These are phyloP conservation scores for Cercopithecus neglectus DNA, from an alignment of 2,797 vertebrate genomes.

Conservation along the genomic window DNA sequence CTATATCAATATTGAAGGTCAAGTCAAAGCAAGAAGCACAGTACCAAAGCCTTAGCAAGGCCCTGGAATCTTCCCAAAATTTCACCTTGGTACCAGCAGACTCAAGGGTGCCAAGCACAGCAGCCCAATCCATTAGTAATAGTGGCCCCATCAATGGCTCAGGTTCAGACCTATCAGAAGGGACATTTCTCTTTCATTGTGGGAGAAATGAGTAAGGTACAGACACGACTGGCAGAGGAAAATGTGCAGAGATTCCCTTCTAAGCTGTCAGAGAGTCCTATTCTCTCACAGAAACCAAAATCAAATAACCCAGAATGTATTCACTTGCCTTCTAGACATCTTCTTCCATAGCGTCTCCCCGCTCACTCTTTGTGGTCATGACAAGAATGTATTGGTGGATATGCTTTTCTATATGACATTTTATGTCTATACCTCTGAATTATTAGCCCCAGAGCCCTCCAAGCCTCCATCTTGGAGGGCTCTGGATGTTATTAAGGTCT, in stretches of 20 bases:
- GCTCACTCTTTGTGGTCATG: neutral
- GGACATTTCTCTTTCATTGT: neutral
- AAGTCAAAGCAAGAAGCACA: neutral
- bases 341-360: neutral
- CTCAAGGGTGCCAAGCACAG: neutral
- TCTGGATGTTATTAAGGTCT: neutral
- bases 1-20: neutral
- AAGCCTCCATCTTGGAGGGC: neutral
- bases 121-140: neutral
- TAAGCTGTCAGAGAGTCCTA: neutral
- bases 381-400: accelerated
- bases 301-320: neutral
- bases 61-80: neutral
- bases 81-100: neutral
- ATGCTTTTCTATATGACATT: neutral
- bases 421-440: neutral
- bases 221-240: neutral
- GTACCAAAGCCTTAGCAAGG: neutral
- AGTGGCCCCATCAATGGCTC: too few species aligned
- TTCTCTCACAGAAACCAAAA: neutral
- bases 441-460: neutral
- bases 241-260: neutral
- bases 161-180: neutral
- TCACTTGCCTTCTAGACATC: neutral
- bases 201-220: neutral